Conservation (phyloP, 2,113 vertebrate species). For the Dermatemys mawii region DNA sequence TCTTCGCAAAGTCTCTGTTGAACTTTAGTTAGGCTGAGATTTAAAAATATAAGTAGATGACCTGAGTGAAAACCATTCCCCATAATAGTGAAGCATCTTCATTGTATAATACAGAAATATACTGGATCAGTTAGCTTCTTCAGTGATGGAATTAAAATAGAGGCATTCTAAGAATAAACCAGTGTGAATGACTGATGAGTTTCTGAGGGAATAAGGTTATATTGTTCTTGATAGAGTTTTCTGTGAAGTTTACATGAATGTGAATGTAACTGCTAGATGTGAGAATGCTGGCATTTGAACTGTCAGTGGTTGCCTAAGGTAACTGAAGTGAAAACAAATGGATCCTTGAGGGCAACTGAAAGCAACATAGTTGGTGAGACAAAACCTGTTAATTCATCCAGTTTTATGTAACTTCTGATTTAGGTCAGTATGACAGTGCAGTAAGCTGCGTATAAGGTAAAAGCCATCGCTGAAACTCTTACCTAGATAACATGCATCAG, state of each 20-base stretch:
- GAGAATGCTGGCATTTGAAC: constrained; percentile 46
- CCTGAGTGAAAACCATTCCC: constrained; percentile 26
- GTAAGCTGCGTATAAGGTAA: constrained; percentile 17
- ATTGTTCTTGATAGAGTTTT: constrained; percentile 25
- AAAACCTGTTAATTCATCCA: constrained; percentile 47
- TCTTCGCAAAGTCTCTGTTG: constrained; percentile 53
- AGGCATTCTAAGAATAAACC: background rate
- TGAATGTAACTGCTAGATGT: constrained; percentile 2
- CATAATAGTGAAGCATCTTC: constrained; percentile 27
- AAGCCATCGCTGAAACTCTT: background rate
- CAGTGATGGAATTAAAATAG: constrained; percentile 41
- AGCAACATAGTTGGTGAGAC: constrained; percentile 48
- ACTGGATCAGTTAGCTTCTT: constrained; percentile 24
- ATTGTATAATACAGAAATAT: background rate
- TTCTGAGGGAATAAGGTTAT: background rate
- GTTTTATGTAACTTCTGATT: constrained; percentile 45
- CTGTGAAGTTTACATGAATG: background rate
- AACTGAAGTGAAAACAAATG: constrained; percentile 50
- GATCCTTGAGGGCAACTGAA: constrained; percentile 54
- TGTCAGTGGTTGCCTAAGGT: constrained; percentile 50
- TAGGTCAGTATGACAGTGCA: constrained; percentile 34
- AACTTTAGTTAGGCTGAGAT: constrained; percentile 58
- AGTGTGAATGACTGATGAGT: background rate
- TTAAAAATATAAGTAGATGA: constrained; percentile 13
- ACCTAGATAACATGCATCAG: fast-evolving